Percentiles rank a stretch among this genome's conserved stretches.
Conservation (phyloP, 2,888 invertebrate genomes). For the Agonopterix heracliana region DNA sequence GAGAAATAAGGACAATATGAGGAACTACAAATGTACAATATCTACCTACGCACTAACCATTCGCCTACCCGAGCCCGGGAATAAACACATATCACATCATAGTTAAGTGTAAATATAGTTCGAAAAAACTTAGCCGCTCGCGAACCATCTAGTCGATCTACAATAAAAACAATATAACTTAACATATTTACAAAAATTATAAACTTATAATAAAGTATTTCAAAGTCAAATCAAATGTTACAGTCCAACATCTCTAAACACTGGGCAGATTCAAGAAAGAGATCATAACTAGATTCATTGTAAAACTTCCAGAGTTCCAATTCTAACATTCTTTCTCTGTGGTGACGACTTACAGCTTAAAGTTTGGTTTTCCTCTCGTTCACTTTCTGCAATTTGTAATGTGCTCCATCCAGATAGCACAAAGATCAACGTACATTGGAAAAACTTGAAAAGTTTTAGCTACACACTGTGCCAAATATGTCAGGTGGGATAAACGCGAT, state of each 20-base stretch:
- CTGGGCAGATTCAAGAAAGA: constrained; percentile 73
- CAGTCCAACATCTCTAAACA: constrained; percentile 66
- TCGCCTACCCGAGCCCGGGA: constrained; percentile 38
- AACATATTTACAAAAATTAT: constrained; percentile 65
- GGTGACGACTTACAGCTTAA: too few species aligned
- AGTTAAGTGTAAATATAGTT: constrained; percentile 28
- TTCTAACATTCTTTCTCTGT: too few species aligned
- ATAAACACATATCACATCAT: constrained; percentile 61
- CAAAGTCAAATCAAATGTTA: constrained; percentile 47
- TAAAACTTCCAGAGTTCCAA: too few species aligned
- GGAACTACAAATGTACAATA: constrained; percentile 64
- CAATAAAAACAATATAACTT: constrained; percentile 43
- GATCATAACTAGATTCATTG: constrained; percentile 72
- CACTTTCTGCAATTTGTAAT: neutral
- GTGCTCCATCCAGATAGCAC: neutral
- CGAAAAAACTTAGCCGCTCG: constrained; percentile 50
- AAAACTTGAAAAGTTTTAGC: constrained; percentile 24
- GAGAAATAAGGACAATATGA: constrained; percentile 58
- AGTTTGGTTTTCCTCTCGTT: too few species aligned
- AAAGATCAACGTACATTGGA: neutral
- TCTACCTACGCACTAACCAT: constrained; percentile 55
- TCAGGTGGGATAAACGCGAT: constrained; percentile 61
- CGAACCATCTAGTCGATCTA: constrained; percentile 33
- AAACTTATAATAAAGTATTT: constrained; percentile 54
- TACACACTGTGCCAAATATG: constrained; percentile 29